Evolutionary conservation across 2,113 vertebrate species (phyloP).

Genomic region (Xerus inauris): DNA sequence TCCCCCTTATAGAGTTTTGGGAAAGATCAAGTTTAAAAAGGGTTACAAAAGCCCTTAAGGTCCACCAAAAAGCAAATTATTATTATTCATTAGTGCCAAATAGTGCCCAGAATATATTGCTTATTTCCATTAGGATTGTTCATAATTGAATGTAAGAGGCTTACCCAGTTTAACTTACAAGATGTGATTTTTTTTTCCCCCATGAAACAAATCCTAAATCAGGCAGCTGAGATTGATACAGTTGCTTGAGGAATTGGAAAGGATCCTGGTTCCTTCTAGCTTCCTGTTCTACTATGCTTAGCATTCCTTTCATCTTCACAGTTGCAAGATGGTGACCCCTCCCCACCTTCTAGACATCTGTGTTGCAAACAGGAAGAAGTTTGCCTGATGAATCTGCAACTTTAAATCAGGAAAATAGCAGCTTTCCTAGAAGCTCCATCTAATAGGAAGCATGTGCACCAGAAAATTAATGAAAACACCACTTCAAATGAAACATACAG

Average conservation of each 20-base stretch:
- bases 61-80: slow-evolving; percentile 37
- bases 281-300: background rate
- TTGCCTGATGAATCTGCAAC: background rate
- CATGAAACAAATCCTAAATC: background rate
- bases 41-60: background rate
- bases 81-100: background rate
- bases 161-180: background rate
- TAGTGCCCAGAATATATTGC: background rate
- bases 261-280: background rate
- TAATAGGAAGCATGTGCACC: background rate
- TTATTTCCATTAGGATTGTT: background rate
- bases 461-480: slow-evolving; percentile 51
- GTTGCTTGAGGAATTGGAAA: background rate
- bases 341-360: background rate
- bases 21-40: background rate
- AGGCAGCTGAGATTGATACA: background rate
- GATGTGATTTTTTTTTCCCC: background rate
- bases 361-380: background rate
- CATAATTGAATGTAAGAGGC: background rate
- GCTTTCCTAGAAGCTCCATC: background rate
- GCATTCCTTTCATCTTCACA: background rate
- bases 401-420: background rate
- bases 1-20: background rate
- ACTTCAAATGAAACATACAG: background rate
- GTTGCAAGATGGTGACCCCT: background rate